Conservation (phyloP, 2,888 invertebrate genomes). For the Adelognathus sp. region DNA sequence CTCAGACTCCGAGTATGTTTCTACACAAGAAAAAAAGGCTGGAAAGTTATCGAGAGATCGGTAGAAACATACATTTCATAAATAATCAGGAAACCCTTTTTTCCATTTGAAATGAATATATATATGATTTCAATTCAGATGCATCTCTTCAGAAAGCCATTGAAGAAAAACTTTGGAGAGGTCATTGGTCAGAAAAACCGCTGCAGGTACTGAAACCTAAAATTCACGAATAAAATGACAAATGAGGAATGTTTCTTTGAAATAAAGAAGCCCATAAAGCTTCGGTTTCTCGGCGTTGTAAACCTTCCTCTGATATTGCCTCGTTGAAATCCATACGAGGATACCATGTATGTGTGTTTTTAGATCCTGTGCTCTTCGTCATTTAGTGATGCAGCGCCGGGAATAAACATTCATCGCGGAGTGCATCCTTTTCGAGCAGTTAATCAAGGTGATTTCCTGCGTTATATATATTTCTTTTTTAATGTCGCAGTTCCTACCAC, state of each 20-base stretch:
- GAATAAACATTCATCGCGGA: slow-evolving; percentile 30
- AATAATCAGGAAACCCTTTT: too few relatives aligned
- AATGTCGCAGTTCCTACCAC: neutral
- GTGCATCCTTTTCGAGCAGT: slow-evolving; percentile 47
- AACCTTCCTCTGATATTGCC: slow-evolving; percentile 4
- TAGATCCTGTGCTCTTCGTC: slow-evolving; percentile 17
- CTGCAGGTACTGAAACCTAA: neutral
- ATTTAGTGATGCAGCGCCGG: slow-evolving; percentile 10
- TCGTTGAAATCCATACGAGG: neutral
- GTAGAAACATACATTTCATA: too few relatives aligned
- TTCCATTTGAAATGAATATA: too few relatives aligned
- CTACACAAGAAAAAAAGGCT: too few relatives aligned
- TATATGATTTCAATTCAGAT: too few relatives aligned
- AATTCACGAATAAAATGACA: slow-evolving; percentile 12
- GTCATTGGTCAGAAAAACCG: neutral
- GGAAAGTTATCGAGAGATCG: too few relatives aligned
- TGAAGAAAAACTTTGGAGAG: neutral
- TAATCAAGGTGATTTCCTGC: slow-evolving; percentile 48
- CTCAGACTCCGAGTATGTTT: too few relatives aligned
- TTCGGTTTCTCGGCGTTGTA: neutral
- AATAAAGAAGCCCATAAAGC: slow-evolving; percentile 22
- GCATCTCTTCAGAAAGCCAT: too few relatives aligned
- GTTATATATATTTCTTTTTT: slow-evolving; percentile 28
- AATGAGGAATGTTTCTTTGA: neutral
- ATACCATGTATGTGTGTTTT: neutral